Evolutionary conservation across 2,888 invertebrate genomes (phyloP).

Genomic region (Gnatocerus cornutus): DNA sequence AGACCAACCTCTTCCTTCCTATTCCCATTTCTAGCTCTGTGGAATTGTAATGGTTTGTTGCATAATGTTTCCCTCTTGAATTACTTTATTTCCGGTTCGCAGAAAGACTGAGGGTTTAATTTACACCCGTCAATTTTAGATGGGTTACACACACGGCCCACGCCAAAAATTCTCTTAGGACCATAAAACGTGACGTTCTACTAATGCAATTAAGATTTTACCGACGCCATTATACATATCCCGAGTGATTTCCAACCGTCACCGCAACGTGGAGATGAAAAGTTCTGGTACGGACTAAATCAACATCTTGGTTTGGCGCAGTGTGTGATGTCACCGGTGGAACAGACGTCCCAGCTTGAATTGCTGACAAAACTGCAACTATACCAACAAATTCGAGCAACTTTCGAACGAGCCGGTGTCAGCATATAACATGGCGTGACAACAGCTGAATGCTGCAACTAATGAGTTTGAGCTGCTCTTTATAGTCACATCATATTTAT

Average conservation of each 20-base stretch:
- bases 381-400: conserved; percentile 19
- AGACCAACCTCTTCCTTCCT: conserved; percentile 51
- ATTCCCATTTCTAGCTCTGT: conserved; percentile 44
- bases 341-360: conserved; percentile 4
- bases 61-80: conserved; percentile 52
- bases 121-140: conserved; percentile 40
- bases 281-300: conserved; percentile 20
- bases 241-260: conserved; percentile 23
- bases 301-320: conserved; percentile 20
- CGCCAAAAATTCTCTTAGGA: conserved; percentile 33
- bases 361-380: conserved; percentile 30
- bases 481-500: too few species aligned
- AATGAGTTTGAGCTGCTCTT: background rate
- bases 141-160: conserved; percentile 23
- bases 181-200: conserved; percentile 38
- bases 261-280: conserved; percentile 15
- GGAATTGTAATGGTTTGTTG: conserved; percentile 49
- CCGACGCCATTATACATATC: conserved; percentile 35
- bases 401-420: conserved; percentile 5
- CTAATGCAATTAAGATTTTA: conserved; percentile 43
- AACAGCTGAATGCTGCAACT: background rate
- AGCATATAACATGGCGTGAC: conserved; percentile 5
- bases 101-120: conserved; percentile 29
- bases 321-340: conserved; percentile 24
- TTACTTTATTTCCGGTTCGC: conserved; percentile 46